Percentiles rank a stretch among this genome's conserved stretches.
phyloP scores from a whole-genome alignment of 2,888 invertebrate species.

The Dendrolimus pini region DNA sequence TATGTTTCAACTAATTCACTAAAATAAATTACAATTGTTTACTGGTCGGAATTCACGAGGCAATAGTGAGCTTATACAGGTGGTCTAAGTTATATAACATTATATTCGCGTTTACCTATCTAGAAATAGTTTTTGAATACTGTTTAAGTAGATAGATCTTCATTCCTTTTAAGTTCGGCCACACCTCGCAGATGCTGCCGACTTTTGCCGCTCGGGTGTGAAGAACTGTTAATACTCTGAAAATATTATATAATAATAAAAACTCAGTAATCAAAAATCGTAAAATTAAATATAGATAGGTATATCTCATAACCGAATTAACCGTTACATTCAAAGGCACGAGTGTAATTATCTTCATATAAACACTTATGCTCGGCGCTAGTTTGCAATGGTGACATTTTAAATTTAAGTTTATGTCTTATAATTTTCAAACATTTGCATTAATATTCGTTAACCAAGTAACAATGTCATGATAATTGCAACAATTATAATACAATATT shows the following conservation, averaged over 20 bases:
- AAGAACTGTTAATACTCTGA: constrained; percentile 55
- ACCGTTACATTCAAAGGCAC: too few species aligned
- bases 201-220: constrained; percentile 34
- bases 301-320: too few species aligned
- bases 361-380: too few species aligned
- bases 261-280: too few species aligned
- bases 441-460: too few species aligned
- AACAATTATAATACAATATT: too few species aligned
- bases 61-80: constrained; percentile 43
- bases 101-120: constrained; percentile 41
- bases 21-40: not conserved
- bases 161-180: constrained; percentile 55
- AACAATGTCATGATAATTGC: too few species aligned
- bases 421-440: too few species aligned
- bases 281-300: too few species aligned
- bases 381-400: too few species aligned
- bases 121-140: constrained; percentile 69
- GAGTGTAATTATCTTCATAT: too few species aligned
- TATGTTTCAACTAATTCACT: not conserved
- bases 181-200: constrained; percentile 46
- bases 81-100: constrained; percentile 35
- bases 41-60: constrained; percentile 45
- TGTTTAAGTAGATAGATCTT: constrained; percentile 72
- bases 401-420: too few species aligned
- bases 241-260: constrained; percentile 14